Evolutionary conservation across 1,140 invertebrate genomes (phyloP), one percentile per base, ranked within the genome.

Genomic region (Rhynchophorus ferrugineus): DNA sequence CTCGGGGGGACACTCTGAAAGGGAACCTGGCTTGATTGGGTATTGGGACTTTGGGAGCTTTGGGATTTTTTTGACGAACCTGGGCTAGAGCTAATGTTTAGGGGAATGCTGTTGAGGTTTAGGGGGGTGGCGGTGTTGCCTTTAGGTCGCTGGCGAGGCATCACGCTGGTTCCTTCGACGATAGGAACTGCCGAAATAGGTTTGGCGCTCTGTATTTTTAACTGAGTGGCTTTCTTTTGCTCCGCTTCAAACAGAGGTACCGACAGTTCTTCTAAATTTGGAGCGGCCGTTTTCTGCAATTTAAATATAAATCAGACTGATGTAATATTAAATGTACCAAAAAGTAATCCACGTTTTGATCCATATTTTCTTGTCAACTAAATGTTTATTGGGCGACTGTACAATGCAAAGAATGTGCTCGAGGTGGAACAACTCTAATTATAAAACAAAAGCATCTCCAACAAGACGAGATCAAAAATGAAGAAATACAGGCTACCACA

Each of bases 91-190:
- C 71, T 72, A 33, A 76, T 56, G 0, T 69, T 73, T 7, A 76
- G 57, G n/a, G 73, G 71, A 43, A 76, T 61, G 17, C 68, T 65
- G 29, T 60, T 65, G 9, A 69, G 58, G 54, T 69, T 72, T 17
- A 72, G 62, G 1, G 71, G 70, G 34, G 70, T 69, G 29, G 67
- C 67, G 3, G 72, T 57, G 36, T 64, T 73, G 49, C 78, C 83
- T 64, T 92, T 91, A 8, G 89, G 90, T 55, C 90, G 74, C 64
- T 91, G 88, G 37, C 89, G 72, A 3, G 90, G 90, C 11, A 85
- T 86, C 3, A 93, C 89, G 42, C 86, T 89, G 3, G 90, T 93
- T 41, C 60, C 44, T 62, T 83, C 76, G n/a, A 80, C 73, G 16
- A 77, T 53, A 13, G 78, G 69, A 7, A 75, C 67, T 37, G 74